These are phyloP conservation scores for Clamator glandarius DNA, from an alignment of 2,797 vertebrate genomes.

Conservation along the genomic window DNA sequence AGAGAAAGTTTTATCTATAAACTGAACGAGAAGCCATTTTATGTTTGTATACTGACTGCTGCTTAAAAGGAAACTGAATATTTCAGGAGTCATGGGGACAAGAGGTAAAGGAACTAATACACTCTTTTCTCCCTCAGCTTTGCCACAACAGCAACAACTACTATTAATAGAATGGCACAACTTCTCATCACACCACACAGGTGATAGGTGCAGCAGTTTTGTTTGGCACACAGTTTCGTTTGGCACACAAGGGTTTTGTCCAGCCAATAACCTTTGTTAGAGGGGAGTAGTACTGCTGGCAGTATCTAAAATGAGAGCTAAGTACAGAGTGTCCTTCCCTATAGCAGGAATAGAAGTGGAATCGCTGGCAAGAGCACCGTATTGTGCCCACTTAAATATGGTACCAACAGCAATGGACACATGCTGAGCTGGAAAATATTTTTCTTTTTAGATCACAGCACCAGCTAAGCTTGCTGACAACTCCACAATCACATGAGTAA, in stretches of 20 bases:
- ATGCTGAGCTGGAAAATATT: constrained; percentile 76
- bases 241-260: not conserved
- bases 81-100: not conserved
- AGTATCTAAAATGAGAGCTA: constrained; percentile 64
- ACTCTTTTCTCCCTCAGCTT: not conserved
- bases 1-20: not conserved
- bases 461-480: constrained; percentile 44
- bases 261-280: constrained; percentile 47
- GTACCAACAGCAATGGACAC: constrained; percentile 59
- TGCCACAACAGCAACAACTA: not conserved
- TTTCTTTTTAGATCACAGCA: constrained; percentile 76
- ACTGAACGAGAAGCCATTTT: not conserved
- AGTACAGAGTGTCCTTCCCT: constrained; percentile 74
- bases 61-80: not conserved
- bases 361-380: constrained; percentile 64
- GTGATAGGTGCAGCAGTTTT: constrained; percentile 28
- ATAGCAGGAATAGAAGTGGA: constrained; percentile 76
- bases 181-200: not conserved
- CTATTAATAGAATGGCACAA: not conserved
- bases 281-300: not conserved
- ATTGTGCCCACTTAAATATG: constrained; percentile 69
- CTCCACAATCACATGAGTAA: constrained; percentile 41
- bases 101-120: not conserved
- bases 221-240: not conserved
- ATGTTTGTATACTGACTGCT: not conserved